phyloP scores from a whole-genome alignment of 64 coral and sea anemone genomes.

The Stylophora pistillata region DNA sequence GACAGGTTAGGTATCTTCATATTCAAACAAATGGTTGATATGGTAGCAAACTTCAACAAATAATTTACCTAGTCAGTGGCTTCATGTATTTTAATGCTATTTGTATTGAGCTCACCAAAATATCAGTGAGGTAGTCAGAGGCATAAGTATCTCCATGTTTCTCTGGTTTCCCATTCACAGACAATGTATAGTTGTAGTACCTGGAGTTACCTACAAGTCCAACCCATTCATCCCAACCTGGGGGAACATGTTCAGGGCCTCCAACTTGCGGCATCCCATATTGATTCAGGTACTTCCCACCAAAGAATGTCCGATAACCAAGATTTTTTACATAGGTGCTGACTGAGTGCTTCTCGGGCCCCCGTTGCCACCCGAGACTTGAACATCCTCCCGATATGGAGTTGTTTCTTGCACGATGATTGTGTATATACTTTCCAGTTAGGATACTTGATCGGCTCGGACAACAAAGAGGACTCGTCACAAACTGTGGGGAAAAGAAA shows the following conservation, averaged over 20 bases:
- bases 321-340: conserved; percentile 64
- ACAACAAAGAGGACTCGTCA: conserved; percentile 81
- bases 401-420: conserved; percentile 78
- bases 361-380: conserved; percentile 73
- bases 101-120: conserved; percentile 56
- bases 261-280: conserved; percentile 61
- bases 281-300: conserved; percentile 83
- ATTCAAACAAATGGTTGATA: background rate
- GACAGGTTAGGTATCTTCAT: too few species aligned
- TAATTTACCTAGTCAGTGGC: background rate
- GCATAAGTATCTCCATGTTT: conserved; percentile 53
- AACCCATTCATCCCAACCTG: conserved; percentile 86
- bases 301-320: conserved; percentile 74
- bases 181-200: conserved; percentile 84
- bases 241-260: conserved; percentile 83
- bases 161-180: conserved; percentile 86
- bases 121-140: conserved; percentile 83
- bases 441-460: conserved; percentile 91
- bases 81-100: background rate
- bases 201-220: conserved; percentile 90
- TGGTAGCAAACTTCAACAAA: background rate
- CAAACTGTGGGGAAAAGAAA: conserved; percentile 64
- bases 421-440: conserved; percentile 82
- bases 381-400: conserved; percentile 79
- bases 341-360: conserved; percentile 74